Evolutionary conservation across 2,888 invertebrate species (phyloP).

Genomic region (Carabus problematicus): DNA sequence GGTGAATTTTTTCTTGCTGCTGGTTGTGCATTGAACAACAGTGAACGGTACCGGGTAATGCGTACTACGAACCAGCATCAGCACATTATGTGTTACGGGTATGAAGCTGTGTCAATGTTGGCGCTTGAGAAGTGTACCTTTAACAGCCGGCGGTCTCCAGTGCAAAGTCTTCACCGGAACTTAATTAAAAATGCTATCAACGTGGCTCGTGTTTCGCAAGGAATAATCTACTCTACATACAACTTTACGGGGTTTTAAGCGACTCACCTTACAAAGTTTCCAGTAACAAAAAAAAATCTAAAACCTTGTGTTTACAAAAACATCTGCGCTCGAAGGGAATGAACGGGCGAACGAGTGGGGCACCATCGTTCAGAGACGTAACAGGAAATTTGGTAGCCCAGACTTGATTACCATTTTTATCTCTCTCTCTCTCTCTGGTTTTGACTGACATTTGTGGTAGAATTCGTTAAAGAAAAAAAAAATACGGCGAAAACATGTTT

Average conservation of each 20-base stretch:
- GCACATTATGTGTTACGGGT: not conserved
- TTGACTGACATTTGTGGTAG: too few species aligned
- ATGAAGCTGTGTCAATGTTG: constrained; percentile 35
- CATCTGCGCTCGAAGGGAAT: constrained; percentile 14
- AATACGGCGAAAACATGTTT: too few species aligned
- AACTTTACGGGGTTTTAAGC: constrained; percentile 37
- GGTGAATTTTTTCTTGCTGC: not conserved
- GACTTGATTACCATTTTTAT: too few species aligned
- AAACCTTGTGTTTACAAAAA: constrained; percentile 35
- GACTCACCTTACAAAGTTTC: constrained; percentile 38
- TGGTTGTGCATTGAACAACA: constrained; percentile 12
- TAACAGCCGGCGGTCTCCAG: constrained; percentile 29
- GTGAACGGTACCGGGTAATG: not conserved
- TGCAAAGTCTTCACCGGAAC: constrained; percentile 38
- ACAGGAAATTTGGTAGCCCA: not conserved
- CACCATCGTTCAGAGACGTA: constrained; percentile 3
- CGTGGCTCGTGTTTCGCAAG: constrained; percentile 35
- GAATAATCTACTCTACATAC: constrained; percentile 41
- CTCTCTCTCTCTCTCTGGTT: too few species aligned
- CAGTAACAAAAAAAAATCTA: constrained; percentile 26
- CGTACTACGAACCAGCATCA: not conserved
- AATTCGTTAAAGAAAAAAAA: too few species aligned
- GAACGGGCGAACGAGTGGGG: not conserved
- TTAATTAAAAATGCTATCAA: constrained; percentile 43
- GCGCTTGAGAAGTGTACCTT: constrained; percentile 42